These are phyloP conservation scores for Paramuricea clavata DNA, from an alignment of 92 coral and sea anemone species.

Conservation along the genomic window DNA sequence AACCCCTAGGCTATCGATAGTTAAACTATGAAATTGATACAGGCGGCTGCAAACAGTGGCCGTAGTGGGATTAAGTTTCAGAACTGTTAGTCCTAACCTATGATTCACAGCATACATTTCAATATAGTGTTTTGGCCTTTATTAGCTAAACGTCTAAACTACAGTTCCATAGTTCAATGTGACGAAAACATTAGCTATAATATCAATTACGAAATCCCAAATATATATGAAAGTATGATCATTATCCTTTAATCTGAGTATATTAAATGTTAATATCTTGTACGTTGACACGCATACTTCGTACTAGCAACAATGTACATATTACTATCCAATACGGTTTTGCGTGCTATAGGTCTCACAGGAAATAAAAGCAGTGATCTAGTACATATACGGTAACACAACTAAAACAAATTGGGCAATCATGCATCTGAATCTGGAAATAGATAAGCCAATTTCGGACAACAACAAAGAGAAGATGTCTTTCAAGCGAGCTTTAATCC, in stretches of 20 bases:
- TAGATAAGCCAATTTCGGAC: background rate
- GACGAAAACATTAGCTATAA: background rate
- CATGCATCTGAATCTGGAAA: background rate
- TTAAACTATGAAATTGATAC: background rate
- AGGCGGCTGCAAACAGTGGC: background rate
- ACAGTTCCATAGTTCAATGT: background rate
- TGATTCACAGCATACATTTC: background rate
- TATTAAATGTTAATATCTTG: background rate
- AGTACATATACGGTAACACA: background rate
- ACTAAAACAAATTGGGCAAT: background rate
- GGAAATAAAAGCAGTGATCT: background rate
- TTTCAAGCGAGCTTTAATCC: background rate
- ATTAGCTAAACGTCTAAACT: background rate
- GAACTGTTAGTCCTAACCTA: background rate
- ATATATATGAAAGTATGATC: background rate
- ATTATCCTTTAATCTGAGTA: background rate
- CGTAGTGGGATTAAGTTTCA: background rate
- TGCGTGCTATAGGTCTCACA: background rate
- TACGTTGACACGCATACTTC: background rate
- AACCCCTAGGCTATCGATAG: conserved; percentile 4
- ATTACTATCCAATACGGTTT: too few species aligned
- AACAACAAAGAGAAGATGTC: background rate
- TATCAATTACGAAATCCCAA: background rate
- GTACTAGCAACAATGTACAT: background rate
- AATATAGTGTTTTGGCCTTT: background rate